Conservation (phyloP, 92 coral and sea anemone species). For the Actinernus sp. region DNA sequence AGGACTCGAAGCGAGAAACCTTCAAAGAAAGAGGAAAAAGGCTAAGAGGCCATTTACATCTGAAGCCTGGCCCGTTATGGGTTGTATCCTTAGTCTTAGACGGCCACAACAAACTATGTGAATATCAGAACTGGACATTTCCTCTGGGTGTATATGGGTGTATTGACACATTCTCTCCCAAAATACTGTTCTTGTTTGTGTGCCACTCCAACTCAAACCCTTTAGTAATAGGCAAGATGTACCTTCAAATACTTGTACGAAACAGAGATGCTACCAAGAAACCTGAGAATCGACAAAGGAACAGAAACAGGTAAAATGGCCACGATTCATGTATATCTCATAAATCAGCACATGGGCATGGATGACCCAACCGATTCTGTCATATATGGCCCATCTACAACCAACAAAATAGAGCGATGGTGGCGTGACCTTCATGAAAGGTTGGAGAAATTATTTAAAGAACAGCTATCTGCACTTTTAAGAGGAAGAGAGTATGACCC, state of each 20-base stretch:
- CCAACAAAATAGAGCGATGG: constrained; percentile 74
- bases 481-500: constrained; percentile 67
- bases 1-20: too few species aligned
- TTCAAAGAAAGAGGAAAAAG: too few species aligned
- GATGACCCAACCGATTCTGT: constrained; percentile 69
- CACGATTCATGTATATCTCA: too few species aligned
- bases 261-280: too few species aligned
- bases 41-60: too few species aligned
- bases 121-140: constrained; percentile 72
- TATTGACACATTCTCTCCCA: too few species aligned
- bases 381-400: constrained; percentile 76
- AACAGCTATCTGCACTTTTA: constrained; percentile 39
- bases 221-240: constrained; percentile 39
- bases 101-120: constrained; percentile 60
- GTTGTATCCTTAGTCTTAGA: constrained; percentile 61
- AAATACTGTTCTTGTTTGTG: too few species aligned
- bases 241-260: too few species aligned
- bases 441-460: constrained; percentile 52
- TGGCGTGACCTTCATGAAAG: constrained; percentile 76
- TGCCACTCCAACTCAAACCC: constrained; percentile 48
- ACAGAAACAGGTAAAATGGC: too few species aligned
- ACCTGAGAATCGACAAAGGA: too few species aligned
- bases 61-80: constrained; percentile 72
- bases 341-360: too few species aligned
- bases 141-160: constrained; percentile 54